These are phyloP conservation scores for Phoenicopterus ruber DNA, from an alignment of 2,113 vertebrate species.

Conservation along the genomic window DNA sequence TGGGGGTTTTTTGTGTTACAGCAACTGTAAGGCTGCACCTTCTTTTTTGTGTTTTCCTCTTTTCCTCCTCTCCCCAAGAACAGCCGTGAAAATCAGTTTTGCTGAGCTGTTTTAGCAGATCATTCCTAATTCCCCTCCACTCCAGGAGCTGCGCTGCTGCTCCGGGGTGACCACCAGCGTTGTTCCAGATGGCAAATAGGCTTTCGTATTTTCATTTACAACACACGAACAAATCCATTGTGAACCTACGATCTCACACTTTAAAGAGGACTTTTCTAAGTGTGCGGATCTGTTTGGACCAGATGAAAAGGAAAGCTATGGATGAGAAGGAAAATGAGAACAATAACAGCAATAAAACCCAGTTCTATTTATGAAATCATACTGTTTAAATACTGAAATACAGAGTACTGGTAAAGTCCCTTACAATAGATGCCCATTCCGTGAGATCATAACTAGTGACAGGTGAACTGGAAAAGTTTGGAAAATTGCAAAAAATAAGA, in stretches of 20 bases:
- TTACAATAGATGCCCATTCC: not conserved
- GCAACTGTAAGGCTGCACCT: not conserved
- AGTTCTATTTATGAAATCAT: constrained; percentile 36
- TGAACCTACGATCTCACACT: not conserved
- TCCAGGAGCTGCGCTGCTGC: not conserved
- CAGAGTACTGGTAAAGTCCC: constrained; percentile 6
- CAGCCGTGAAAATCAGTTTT: not conserved
- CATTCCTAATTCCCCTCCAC: not conserved
- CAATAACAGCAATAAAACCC: not conserved
- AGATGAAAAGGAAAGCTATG: constrained; percentile 36
- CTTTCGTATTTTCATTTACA: not conserved
- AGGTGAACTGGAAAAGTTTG: not conserved
- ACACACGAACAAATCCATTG: constrained; percentile 42
- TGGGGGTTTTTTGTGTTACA: not conserved
- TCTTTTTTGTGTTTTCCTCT: not conserved
- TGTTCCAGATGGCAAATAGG: not conserved
- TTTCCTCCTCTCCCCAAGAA: not conserved
- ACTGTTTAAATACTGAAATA: constrained; percentile 1
- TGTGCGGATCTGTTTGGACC: constrained; percentile 23
- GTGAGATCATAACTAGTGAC: constrained; percentile 6
- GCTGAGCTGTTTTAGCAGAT: not conserved
- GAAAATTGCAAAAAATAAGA: not conserved
- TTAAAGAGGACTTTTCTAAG: not conserved
- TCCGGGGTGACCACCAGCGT: not conserved
- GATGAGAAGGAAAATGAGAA: constrained; percentile 21